Evolutionary conservation across 92 coral and sea anemone genomes (phyloP).

Genomic region (Porites divaricata): DNA sequence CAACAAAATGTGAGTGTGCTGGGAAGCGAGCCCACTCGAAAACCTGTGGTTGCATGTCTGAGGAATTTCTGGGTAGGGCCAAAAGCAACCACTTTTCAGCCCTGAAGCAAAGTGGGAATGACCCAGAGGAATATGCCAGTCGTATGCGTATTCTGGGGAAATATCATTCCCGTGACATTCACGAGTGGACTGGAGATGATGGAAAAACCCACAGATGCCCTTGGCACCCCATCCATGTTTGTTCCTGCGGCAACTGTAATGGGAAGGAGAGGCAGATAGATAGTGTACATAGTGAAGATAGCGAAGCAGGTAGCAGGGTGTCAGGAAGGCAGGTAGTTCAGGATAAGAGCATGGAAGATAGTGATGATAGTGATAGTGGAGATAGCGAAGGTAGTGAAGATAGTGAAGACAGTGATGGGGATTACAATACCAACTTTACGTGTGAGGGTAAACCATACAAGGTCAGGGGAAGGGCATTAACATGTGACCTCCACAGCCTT

Average conservation of each 20-base stretch:
- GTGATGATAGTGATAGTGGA: slow-evolving; percentile 48
- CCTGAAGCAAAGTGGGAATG: not conserved
- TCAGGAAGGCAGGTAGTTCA: not conserved
- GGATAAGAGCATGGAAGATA: not conserved
- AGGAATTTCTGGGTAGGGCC: too few species aligned
- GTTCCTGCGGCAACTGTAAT: not conserved
- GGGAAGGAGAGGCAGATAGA: not conserved
- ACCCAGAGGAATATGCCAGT: too few species aligned
- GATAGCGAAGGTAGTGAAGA: slow-evolving; percentile 25
- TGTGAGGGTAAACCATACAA: slow-evolving; percentile 23
- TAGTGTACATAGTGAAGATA: not conserved
- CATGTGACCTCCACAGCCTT: slow-evolving; percentile 30
- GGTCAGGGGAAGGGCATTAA: slow-evolving; percentile 40
- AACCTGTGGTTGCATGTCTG: too few species aligned
- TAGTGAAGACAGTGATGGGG: not conserved
- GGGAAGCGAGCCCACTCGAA: too few species aligned
- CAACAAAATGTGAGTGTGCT: too few species aligned
- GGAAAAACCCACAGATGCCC: not conserved
- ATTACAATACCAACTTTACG: too few species aligned
- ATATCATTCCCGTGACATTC: not conserved
- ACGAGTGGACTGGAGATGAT: not conserved
- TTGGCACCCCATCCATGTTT: not conserved
- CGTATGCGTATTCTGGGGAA: not conserved
- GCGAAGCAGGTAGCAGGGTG: not conserved
- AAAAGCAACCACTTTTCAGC: not conserved